These are phyloP conservation scores for Panthera tigris DNA, from an alignment of 2,113 vertebrate species.

Conservation along the genomic window DNA sequence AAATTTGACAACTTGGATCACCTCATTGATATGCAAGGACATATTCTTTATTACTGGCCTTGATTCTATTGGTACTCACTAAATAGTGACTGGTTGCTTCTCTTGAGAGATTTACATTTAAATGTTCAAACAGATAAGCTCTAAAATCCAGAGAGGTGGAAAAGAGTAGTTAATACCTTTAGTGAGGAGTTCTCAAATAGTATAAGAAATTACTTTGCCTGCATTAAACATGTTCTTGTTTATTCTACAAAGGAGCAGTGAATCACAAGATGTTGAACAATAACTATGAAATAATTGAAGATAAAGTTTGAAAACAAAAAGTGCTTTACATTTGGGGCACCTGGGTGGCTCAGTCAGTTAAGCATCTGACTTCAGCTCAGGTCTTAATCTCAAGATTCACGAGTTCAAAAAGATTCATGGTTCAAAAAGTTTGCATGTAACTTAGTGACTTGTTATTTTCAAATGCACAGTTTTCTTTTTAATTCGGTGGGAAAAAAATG, in stretches of 20 bases:
- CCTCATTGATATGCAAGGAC: neutral
- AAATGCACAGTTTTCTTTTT: neutral
- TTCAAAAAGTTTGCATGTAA: neutral
- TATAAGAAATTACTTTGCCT: neutral
- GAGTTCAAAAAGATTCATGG: no score
- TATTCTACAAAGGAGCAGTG: neutral
- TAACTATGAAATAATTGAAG: neutral
- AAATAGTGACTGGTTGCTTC: neutral
- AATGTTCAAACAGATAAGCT: neutral
- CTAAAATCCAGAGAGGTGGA: neutral
- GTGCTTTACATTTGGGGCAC: neutral
- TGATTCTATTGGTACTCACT: neutral
- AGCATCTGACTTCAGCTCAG: no score
- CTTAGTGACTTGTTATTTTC: neutral
- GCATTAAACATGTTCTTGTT: neutral
- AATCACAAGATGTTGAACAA: neutral
- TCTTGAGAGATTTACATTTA: neutral
- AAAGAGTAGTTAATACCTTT: neutral
- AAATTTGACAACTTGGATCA: neutral
- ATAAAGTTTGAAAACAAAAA: neutral
- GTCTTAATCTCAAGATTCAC: no score
- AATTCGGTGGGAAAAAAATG: neutral
- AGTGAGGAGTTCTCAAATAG: neutral
- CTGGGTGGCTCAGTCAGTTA: no score
- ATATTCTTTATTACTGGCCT: neutral